Conservation (phyloP, 2,888 invertebrate species). For the Oconnorella tubifera region DNA sequence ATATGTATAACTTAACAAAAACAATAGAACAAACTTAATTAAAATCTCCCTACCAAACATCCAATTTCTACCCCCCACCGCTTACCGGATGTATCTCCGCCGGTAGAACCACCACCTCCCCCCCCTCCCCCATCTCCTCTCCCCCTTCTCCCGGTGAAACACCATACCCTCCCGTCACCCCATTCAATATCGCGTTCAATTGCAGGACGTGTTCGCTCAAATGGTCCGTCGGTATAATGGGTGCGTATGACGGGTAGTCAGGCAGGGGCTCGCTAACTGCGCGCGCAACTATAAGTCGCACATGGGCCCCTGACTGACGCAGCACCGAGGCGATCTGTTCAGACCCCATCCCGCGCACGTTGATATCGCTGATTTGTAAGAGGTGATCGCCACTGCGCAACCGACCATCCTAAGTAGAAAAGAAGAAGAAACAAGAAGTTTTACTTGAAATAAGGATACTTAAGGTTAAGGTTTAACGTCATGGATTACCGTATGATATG, state of each 20-base stretch:
- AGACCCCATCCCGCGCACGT: conserved; percentile 90
- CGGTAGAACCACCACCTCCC: conserved; percentile 3
- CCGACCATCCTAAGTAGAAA: conserved; percentile 81
- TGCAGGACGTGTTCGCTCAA: conserved; percentile 73
- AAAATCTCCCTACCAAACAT: no score
- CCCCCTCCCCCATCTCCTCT: no score
- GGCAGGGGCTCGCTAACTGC: conserved; percentile 45
- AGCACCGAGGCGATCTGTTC: conserved; percentile 91
- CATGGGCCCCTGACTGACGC: conserved; percentile 90
- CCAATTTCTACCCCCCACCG: no score
- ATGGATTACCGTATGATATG: no score
- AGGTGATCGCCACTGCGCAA: conserved; percentile 97
- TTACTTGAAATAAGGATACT: not conserved
- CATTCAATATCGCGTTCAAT: conserved; percentile 29
- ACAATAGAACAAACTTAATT: no score
- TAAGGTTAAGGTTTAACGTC: no score
- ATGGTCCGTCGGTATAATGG: conserved; percentile 75
- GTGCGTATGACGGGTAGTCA: conserved; percentile 27
- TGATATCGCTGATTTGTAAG: conserved; percentile 79
- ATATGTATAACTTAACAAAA: no score
- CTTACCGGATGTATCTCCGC: conserved; percentile 9
- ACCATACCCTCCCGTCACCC: no score
- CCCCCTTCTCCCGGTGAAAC: no score
- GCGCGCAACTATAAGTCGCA: conserved; percentile 88
- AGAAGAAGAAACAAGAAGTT: no score